Conservation (phyloP, 2,113 vertebrate genomes). For the Sakesphorus luctuosus region DNA sequence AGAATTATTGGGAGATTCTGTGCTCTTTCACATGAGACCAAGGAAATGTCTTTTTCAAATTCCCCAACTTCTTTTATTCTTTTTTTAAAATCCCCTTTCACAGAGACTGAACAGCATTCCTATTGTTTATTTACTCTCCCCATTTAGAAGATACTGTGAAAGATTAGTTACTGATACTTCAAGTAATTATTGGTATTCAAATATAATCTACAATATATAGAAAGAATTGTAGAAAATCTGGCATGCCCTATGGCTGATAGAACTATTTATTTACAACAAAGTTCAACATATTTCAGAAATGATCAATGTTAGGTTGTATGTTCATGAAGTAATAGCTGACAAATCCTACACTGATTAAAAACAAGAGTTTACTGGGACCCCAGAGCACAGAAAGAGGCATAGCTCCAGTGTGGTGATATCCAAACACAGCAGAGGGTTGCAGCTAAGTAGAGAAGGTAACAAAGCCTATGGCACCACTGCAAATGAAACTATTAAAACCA, state of each 20-base stretch:
- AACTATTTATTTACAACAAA: background rate
- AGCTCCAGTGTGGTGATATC: background rate
- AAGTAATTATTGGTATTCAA: background rate
- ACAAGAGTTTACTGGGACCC: background rate
- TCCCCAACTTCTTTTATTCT: background rate
- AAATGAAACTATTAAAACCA: background rate
- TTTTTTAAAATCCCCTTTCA: background rate
- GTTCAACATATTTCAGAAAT: background rate
- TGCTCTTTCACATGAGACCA: background rate
- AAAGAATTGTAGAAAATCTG: background rate
- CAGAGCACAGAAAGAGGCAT: background rate
- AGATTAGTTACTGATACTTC: background rate
- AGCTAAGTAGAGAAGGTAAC: background rate
- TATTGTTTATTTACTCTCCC: background rate
- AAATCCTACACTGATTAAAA: background rate
- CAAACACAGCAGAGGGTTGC: background rate
- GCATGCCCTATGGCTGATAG: background rate
- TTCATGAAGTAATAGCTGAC: background rate
- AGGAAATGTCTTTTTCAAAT: background rate
- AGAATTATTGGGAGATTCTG: background rate
- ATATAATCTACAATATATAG: background rate
- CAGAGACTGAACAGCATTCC: background rate
- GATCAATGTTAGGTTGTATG: background rate
- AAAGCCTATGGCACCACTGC: fast-evolving
- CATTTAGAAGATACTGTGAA: background rate